Conservation (phyloP, 2,113 vertebrate species). For the Loxodonta africana region DNA sequence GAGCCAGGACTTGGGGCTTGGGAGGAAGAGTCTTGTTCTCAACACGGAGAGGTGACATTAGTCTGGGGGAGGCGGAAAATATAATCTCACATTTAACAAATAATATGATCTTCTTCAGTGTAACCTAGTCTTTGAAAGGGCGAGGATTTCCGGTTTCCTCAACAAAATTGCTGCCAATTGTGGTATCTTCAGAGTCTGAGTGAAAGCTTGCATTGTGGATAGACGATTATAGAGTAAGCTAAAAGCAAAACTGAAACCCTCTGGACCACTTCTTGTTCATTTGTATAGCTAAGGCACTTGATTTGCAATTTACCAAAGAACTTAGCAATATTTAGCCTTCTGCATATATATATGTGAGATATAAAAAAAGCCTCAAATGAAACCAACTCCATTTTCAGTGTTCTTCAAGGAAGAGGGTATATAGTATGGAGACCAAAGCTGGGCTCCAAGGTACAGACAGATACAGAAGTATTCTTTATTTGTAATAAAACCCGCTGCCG, state of each 20-base stretch:
- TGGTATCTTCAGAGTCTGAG: neutral
- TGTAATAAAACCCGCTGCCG: neutral
- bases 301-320: constrained; percentile 31
- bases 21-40: constrained; percentile 62
- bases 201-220: neutral
- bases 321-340: constrained; percentile 17
- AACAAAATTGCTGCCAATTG: constrained; percentile 37
- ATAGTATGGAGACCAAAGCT: neutral
- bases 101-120: neutral
- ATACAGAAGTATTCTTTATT: neutral
- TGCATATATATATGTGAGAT: neutral
- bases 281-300: neutral
- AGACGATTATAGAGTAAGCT: neutral
- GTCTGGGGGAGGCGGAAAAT: constrained; percentile 66
- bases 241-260: constrained; percentile 33
- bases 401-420: neutral
- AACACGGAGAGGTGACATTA: constrained; percentile 31
- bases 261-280: constrained; percentile 17
- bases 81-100: constrained; percentile 42
- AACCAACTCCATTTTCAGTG: constrained; percentile 3
- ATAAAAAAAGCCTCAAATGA: neutral
- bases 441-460: neutral
- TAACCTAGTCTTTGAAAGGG: constrained; percentile 39
- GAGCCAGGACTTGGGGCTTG: constrained; percentile 69
- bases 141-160: constrained; percentile 49